Percentiles rank a stretch among this genome's conserved stretches.
Conservation (phyloP, 2,113 vertebrate species). For the Parus major region DNA sequence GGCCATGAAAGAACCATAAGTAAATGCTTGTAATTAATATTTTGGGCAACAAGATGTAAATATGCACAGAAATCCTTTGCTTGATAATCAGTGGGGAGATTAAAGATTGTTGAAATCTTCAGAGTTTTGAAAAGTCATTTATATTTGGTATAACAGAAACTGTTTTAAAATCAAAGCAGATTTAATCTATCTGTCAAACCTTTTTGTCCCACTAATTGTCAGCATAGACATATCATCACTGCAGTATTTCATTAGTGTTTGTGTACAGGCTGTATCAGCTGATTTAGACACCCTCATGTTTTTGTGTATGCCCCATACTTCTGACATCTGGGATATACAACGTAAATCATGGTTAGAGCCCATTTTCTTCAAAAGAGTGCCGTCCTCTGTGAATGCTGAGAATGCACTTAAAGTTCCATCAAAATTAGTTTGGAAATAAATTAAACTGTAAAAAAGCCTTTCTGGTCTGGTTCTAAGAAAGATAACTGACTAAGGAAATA, state of each 20-base stretch:
- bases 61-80: neutral
- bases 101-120: neutral
- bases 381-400: neutral
- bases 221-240: neutral
- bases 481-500: neutral
- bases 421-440: slow-evolving; percentile 8
- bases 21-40: neutral
- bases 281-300: neutral
- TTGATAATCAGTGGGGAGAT: neutral
- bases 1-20: neutral
- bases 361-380: neutral
- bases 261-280: neutral
- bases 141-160: neutral
- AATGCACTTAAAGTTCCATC: neutral
- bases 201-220: neutral
- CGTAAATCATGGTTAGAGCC: neutral
- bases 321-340: slow-evolving; percentile 5
- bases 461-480: neutral
- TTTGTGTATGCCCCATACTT: neutral
- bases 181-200: neutral
- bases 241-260: neutral
- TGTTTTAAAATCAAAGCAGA: neutral
- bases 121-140: neutral
- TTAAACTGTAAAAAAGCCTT: neutral
- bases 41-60: neutral